Percentiles rank a stretch among this genome's conserved stretches.
Evolutionary conservation across 2,888 invertebrate genomes (phyloP).

Genomic region (Erebia aethiops): DNA sequence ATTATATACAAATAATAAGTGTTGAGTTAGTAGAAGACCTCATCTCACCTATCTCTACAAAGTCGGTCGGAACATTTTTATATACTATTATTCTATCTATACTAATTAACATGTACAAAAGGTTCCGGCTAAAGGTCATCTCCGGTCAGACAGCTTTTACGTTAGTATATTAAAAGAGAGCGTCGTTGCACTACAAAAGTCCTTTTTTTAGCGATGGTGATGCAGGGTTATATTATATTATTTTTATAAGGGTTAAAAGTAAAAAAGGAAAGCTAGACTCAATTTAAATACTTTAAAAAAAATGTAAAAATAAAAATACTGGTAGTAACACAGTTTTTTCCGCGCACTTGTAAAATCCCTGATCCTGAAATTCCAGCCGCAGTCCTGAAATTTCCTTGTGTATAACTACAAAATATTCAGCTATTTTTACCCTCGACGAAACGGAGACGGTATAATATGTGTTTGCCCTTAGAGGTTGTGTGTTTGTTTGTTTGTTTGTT

Average conservation of each 20-base stretch:
- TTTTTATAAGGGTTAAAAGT: no score
- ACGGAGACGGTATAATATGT: no score
- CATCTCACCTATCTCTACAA: not conserved
- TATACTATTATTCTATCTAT: slow-evolving; percentile 12
- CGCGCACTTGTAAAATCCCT: not conserved
- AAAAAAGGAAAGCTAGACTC: no score
- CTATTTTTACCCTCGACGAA: no score
- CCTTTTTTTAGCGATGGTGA: no score
- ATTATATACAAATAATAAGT: no score
- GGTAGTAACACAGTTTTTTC: not conserved
- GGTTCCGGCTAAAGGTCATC: slow-evolving; percentile 15
- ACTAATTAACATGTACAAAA: not conserved
- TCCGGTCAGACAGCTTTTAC: not conserved
- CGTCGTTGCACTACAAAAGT: not conserved
- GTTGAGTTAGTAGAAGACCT: no score
- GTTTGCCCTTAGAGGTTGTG: no score
- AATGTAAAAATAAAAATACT: no score
- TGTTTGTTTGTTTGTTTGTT: no score
- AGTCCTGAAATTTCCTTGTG: not conserved
- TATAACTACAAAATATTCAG: not conserved
- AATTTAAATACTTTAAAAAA: no score
- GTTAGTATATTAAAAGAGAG: not conserved
- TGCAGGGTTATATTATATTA: no score
- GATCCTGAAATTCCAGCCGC: not conserved
- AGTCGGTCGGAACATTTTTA: not conserved